Evolutionary conservation across 35 echinoderm and acorn worm species (phyloP).

Genomic region (Eucidaris tribuloides): DNA sequence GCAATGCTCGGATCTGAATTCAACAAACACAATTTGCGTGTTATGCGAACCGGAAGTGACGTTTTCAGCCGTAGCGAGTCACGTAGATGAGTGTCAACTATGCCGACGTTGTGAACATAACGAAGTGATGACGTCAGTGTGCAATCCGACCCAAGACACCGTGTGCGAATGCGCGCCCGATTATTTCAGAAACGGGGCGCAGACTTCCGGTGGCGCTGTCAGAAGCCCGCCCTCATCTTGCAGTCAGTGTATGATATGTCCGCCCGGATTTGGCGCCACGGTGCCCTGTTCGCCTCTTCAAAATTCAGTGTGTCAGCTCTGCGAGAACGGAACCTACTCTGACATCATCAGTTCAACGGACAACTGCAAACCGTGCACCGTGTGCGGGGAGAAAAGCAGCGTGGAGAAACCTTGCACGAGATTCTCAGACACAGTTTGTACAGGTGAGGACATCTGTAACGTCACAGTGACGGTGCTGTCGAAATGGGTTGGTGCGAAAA

Average conservation of each 20-base stretch:
- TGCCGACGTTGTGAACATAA: constrained; percentile 64
- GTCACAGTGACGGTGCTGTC: no score
- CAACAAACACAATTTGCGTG: constrained; percentile 68
- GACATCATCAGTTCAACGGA: constrained; percentile 65
- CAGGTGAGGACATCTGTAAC: constrained; percentile 59
- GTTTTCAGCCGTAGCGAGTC: constrained; percentile 57
- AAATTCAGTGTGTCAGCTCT: constrained; percentile 55
- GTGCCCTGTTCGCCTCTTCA: constrained; percentile 49
- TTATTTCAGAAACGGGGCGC: constrained; percentile 32
- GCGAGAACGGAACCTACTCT: constrained; percentile 75
- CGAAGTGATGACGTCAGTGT: constrained; percentile 28
- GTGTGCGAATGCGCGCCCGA: constrained; percentile 61
- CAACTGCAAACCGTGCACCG: constrained; percentile 62
- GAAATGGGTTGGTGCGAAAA: no score
- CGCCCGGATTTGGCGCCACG: constrained; percentile 70
- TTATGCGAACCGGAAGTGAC: constrained; percentile 53
- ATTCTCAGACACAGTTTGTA: constrained; percentile 75
- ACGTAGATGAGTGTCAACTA: constrained; percentile 26
- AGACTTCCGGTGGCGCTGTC: neutral
- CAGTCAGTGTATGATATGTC: constrained; percentile 88
- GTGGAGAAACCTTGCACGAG: constrained; percentile 59
- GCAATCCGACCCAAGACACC: constrained; percentile 74
- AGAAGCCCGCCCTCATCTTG: no score
- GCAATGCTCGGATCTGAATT: constrained; percentile 21
- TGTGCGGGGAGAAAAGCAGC: constrained; percentile 35